Conservation (phyloP, 2,888 invertebrate species). For the Thymelicus lineola region DNA sequence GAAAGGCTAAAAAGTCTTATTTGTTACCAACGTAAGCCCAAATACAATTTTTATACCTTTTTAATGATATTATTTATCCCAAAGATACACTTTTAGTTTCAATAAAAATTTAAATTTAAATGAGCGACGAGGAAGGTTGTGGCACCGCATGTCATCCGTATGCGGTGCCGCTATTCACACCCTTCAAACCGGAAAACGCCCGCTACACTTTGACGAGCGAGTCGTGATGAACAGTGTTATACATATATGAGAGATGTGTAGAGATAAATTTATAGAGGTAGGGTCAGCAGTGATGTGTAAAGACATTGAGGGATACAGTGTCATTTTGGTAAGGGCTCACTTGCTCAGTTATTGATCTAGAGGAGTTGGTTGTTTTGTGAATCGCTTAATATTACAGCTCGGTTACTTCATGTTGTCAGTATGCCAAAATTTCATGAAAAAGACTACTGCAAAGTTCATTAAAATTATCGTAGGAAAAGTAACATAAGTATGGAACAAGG, state of each 20-base stretch:
- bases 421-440: no score
- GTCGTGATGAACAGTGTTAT: conserved; percentile 1
- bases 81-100: background rate
- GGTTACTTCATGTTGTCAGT: no score
- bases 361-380: background rate
- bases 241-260: background rate
- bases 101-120: conserved; percentile 1
- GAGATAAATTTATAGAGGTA: conserved; percentile 3
- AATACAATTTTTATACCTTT: no score
- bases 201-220: background rate
- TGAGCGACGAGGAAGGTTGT: background rate
- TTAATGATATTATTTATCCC: no score
- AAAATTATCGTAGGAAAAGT: no score
- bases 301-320: conserved; percentile 2
- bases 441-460: no score
- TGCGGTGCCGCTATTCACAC: conserved; percentile 5
- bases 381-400: background rate
- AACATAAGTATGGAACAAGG: no score
- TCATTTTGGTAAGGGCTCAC: conserved; percentile 6
- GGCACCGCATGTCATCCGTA: background rate
- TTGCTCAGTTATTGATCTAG: conserved; percentile 4
- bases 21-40: no score
- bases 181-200: conserved; percentile 9
- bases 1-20: no score
- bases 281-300: conserved; percentile 13